phyloP scores from a whole-genome alignment of 1,140 invertebrate genomes.

The Drosophila pectinifera region DNA sequence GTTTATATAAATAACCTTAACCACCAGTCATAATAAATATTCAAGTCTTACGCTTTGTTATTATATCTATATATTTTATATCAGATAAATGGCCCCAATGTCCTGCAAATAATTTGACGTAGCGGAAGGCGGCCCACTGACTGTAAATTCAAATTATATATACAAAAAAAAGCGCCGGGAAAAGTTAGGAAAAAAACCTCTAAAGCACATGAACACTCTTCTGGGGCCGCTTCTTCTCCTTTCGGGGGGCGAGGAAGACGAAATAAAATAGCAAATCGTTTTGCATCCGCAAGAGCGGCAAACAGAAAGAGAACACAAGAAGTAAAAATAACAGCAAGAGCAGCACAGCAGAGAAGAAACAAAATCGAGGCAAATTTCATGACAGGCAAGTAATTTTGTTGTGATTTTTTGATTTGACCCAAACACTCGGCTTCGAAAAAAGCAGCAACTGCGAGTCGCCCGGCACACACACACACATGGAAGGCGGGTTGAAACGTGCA shows the following conservation, averaged over 20 bases:
- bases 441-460: background rate
- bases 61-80: background rate
- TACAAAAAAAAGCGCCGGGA: constrained; percentile 33
- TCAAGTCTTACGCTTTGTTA: background rate
- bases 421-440: constrained; percentile 59
- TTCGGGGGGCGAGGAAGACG: constrained; percentile 19
- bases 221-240: constrained; percentile 11
- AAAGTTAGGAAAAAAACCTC: constrained; percentile 53
- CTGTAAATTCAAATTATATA: constrained; percentile 78
- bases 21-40: background rate
- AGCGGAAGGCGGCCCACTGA: constrained; percentile 72
- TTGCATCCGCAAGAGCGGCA: constrained; percentile 65
- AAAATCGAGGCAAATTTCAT: constrained; percentile 80
- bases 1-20: background rate
- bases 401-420: constrained; percentile 82
- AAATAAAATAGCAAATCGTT: constrained; percentile 75
- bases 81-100: constrained; percentile 22
- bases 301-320: constrained; percentile 21
- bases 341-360: constrained; percentile 41
- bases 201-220: constrained; percentile 72
- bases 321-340: constrained; percentile 18
- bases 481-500: constrained; percentile 54
- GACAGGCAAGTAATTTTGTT: constrained; percentile 80
- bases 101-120: constrained; percentile 60
- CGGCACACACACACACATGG: constrained; percentile 25